Evolutionary conservation across 1,140 invertebrate genomes (phyloP).

Genomic region (Diorhabda carinulata): DNA sequence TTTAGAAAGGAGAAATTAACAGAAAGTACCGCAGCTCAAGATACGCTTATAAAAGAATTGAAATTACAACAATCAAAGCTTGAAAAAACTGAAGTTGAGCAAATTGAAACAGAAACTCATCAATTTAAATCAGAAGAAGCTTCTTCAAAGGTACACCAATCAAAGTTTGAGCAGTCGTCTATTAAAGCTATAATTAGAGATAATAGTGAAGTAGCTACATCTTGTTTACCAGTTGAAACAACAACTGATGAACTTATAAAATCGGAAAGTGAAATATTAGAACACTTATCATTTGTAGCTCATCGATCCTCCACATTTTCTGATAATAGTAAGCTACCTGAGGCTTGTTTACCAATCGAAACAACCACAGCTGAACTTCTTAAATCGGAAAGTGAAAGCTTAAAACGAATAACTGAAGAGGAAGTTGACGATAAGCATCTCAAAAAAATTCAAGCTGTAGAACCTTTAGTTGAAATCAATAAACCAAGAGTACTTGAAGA

Average conservation of each 20-base stretch:
- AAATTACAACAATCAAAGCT: slow-evolving; percentile 4
- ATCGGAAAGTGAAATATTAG: slow-evolving; percentile 26
- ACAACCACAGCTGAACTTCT: slow-evolving; percentile 25
- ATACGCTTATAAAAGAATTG: slow-evolving; percentile 10
- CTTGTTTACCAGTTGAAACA: neutral
- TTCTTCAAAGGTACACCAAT: neutral
- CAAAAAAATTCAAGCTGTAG: slow-evolving; percentile 28
- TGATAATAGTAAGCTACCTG: no score
- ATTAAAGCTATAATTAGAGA: no score
- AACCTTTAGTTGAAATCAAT: slow-evolving; percentile 33
- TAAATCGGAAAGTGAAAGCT: slow-evolving; percentile 23
- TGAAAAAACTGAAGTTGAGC: neutral
- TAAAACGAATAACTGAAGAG: slow-evolving; percentile 27
- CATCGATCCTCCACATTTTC: neutral
- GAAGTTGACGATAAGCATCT: slow-evolving; percentile 30
- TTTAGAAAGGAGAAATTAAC: neutral
- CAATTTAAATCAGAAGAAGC: slow-evolving; percentile 8
- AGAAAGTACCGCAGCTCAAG: slow-evolving; percentile 4
- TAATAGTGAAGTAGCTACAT: no score
- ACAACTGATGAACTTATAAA: slow-evolving; percentile 16
- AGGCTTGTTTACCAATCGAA: neutral
- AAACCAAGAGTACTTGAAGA: slow-evolving; percentile 30
- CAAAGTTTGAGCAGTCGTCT: no score
- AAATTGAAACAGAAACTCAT: neutral
- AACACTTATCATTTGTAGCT: slow-evolving; percentile 16